Percentiles rank a stretch among this genome's conserved stretches.
phyloP scores from a whole-genome alignment of 1,140 invertebrate species.

The Marisa cornuarietis region DNA sequence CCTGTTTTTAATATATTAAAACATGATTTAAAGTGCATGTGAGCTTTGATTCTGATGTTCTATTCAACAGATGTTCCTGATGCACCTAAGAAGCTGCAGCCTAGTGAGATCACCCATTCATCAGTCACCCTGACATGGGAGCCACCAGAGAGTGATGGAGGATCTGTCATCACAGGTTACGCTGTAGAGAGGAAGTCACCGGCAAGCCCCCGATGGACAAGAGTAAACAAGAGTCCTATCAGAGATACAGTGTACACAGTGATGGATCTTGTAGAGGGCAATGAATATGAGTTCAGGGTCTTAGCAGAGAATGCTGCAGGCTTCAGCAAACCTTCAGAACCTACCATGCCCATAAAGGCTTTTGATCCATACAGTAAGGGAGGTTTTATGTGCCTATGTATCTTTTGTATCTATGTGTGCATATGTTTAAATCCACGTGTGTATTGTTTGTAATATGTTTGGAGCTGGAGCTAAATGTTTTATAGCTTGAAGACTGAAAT shows the following conservation, averaged over 20 bases:
- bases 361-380: conserved; percentile 89
- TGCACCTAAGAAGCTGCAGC: conserved; percentile 72
- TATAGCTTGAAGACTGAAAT: too few relatives aligned
- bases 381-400: too few relatives aligned
- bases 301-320: conserved; percentile 95
- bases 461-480: too few relatives aligned
- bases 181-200: conserved; percentile 86
- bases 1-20: not conserved
- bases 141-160: conserved; percentile 97
- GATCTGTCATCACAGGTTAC: conserved; percentile 93
- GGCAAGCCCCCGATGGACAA: conserved; percentile 72
- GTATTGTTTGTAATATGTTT: too few relatives aligned
- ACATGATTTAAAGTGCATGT: not conserved
- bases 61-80: conserved; percentile 66
- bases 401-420: too few relatives aligned
- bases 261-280: conserved; percentile 88
- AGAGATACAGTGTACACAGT: conserved; percentile 77
- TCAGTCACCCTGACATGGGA: conserved; percentile 93
- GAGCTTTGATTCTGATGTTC: not conserved
- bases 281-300: conserved; percentile 96
- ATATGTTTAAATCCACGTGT: too few relatives aligned
- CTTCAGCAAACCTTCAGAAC: conserved; percentile 89
- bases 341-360: conserved; percentile 85
- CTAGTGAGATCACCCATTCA: conserved; percentile 90
- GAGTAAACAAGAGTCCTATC: conserved; percentile 73